Evolutionary conservation across 2,888 invertebrate species (phyloP).

Genomic region (Helleia helle): DNA sequence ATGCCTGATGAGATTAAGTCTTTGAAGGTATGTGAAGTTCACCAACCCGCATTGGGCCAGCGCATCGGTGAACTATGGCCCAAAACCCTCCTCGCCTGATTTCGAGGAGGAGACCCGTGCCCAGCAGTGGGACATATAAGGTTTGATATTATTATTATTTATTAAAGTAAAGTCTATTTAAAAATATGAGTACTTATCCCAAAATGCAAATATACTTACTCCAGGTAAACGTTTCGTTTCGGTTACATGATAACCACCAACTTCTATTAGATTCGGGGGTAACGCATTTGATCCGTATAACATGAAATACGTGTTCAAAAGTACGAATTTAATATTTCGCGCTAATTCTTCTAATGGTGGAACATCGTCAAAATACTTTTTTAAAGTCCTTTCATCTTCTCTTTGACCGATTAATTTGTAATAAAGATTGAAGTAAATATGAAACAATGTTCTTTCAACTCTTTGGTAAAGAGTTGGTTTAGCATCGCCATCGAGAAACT

Average conservation of each 20-base stretch:
- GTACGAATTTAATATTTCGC: conserved; percentile 56
- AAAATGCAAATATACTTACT: conserved; percentile 25
- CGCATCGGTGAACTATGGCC: too few species aligned
- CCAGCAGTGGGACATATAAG: too few species aligned
- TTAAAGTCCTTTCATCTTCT: conserved; percentile 12
- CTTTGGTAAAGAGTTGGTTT: conserved; percentile 47
- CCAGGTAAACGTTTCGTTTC: conserved; percentile 42
- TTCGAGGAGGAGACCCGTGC: too few species aligned
- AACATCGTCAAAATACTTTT: conserved; percentile 55
- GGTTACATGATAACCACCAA: conserved; percentile 73
- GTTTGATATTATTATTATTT: too few species aligned
- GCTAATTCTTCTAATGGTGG: conserved; percentile 70
- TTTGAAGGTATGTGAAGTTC: too few species aligned
- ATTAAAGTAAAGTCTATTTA: too few species aligned
- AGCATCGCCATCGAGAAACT: conserved; percentile 64
- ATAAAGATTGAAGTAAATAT: conserved; percentile 27
- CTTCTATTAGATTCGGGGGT: conserved; percentile 73
- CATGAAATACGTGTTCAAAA: conserved; percentile 53
- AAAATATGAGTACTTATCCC: too few species aligned
- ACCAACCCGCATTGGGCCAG: too few species aligned
- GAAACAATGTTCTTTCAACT: conserved; percentile 38
- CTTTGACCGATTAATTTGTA: conserved; percentile 18
- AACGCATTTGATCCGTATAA: conserved; percentile 64
- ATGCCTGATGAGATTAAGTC: too few species aligned
- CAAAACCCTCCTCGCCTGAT: too few species aligned